phyloP scores from a whole-genome alignment of 2,797 vertebrate species.

The Catamblyrhynchus diadema region DNA sequence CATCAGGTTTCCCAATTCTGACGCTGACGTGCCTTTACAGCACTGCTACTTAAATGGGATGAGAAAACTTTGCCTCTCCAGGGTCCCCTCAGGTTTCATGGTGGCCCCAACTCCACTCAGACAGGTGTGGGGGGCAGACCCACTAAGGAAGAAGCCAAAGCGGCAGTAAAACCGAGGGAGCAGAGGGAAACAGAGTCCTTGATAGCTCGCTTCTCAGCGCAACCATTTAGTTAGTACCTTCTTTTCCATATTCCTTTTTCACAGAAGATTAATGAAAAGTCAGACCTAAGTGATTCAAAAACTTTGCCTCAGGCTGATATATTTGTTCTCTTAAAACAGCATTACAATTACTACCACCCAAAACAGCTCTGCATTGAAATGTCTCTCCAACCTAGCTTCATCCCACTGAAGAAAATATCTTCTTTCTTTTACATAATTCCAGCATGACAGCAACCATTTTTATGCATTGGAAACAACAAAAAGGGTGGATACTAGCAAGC shows the following conservation, averaged over 20 bases:
- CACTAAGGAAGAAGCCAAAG: not conserved
- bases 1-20: accelerated
- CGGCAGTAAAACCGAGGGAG: accelerated
- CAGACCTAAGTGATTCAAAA: not conserved
- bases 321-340: not conserved
- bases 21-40: accelerated
- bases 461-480: not conserved
- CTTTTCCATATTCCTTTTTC: not conserved
- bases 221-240: not conserved
- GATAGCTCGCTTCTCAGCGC: not conserved
- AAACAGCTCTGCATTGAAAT: not conserved
- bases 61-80: not conserved
- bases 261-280: not conserved
- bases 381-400: not conserved
- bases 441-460: not conserved
- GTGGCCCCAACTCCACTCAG: not conserved
- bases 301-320: not conserved
- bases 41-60: not conserved
- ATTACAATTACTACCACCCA: not conserved
- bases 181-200: accelerated
- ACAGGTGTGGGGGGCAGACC: accelerated
- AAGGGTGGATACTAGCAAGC: not conserved
- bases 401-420: not conserved
- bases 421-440: not conserved
- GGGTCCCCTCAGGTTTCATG: not conserved